Evolutionary conservation across 2,113 vertebrate species (phyloP), one percentile per base, ranked within the genome.

Genomic region (Accipiter cooperii): DNA sequence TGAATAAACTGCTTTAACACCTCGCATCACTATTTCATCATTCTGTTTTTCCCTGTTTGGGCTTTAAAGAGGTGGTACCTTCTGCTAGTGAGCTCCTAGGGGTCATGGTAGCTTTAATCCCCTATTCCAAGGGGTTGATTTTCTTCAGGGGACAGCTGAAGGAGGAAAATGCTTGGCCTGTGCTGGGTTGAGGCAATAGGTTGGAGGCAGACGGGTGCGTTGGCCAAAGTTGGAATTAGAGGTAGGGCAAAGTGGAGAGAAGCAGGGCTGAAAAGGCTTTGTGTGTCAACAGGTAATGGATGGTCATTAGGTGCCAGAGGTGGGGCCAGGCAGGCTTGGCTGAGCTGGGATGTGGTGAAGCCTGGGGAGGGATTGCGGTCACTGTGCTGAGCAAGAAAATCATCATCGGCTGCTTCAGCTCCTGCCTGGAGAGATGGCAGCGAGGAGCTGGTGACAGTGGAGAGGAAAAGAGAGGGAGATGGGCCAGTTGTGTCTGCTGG

Each of bases 241-340:
- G 81, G 93, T 38, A 57, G 61, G 71, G 54, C 42, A 47, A 68
- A 78, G 73, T 42, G 70, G 76, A 92, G 55, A 69, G 88, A 46
- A 83, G 78, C 57, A 49, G 42, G 58, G 34, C 78, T 88, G 60
- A 3, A 21, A 47, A 65, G 75, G 66, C 90, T 95, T 84, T 91
- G 84, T 96, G 85, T 89, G 86, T 88, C 87, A 92, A 76, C 65
- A 28, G 63, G 70, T 94, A 93, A 92, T 90, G 73, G 73, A 64
- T 64, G 92, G 90, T 77, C 85, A 93, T 91, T 83, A 80, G 66
- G 77, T 36, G 36, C 21, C 17, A 26, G 46, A 47, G 68, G 34
- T 89, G 61, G 57, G 57, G 80, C 82, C 11, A 21, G 55, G 51
- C 65, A 68, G 81, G 81, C 65, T 84, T 16, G 69, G 84, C 77